phyloP scores from a whole-genome alignment of 1,140 invertebrate genomes.

The Macrocentrus cingulum region DNA sequence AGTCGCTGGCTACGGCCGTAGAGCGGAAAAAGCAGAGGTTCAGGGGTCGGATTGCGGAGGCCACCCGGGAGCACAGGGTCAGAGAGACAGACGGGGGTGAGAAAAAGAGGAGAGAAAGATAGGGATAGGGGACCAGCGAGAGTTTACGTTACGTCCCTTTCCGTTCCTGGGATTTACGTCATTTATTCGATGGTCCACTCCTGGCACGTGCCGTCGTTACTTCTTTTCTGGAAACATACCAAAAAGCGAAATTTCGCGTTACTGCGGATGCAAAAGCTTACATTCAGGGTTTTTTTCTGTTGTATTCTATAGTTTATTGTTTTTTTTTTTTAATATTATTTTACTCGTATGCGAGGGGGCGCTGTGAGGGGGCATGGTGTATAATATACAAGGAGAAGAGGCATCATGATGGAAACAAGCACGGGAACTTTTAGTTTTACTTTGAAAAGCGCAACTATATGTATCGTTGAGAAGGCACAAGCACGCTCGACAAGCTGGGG shows the following conservation, averaged over 20 bases:
- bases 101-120: constrained; percentile 30
- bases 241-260: constrained; percentile 54
- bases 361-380: background rate
- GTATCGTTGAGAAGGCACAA: background rate
- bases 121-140: constrained; percentile 40
- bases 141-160: constrained; percentile 56
- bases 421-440: constrained; percentile 3
- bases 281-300: constrained; percentile 31
- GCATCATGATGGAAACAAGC: constrained; percentile 9
- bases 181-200: constrained; percentile 52
- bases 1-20: constrained; percentile 14
- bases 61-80: background rate
- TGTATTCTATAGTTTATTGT: constrained; percentile 29
- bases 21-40: background rate
- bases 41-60: constrained; percentile 25
- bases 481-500: constrained; percentile 6
- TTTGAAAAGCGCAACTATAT: constrained; percentile 14
- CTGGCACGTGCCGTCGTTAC: constrained; percentile 48
- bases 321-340: constrained; percentile 11
- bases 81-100: background rate
- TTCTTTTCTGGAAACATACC: constrained; percentile 56
- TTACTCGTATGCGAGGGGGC: background rate
- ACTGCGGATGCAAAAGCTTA: constrained; percentile 52
- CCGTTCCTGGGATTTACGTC: constrained; percentile 56
- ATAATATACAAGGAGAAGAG: background rate